Percentiles rank a stretch among this genome's conserved stretches.
phyloP scores from a whole-genome alignment of 2,113 vertebrate genomes.

The Oncorhynchus keta region DNA sequence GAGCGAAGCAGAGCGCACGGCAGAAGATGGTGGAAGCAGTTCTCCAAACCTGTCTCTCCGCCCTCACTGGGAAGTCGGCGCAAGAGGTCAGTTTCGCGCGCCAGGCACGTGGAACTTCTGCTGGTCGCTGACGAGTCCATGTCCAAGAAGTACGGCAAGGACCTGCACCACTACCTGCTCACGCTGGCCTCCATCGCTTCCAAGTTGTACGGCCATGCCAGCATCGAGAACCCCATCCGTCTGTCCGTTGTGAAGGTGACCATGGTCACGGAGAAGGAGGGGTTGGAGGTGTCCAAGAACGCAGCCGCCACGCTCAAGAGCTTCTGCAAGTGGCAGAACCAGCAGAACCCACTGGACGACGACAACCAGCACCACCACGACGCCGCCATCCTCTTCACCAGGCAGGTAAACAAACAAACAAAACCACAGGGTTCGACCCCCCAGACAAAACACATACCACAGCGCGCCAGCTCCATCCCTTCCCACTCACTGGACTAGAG shows the following conservation, averaged over 20 bases:
- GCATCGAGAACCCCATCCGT: slow-evolving; percentile 96
- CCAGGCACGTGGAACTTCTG: slow-evolving; percentile 93
- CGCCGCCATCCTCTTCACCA: slow-evolving; percentile 96
- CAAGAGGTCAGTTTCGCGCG: slow-evolving; percentile 84
- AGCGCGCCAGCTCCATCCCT: background rate
- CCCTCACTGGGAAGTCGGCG: slow-evolving; percentile 38
- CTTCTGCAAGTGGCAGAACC: slow-evolving; percentile 99
- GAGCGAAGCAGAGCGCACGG: background rate
- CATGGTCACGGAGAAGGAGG: slow-evolving; percentile 82
- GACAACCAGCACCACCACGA: slow-evolving; percentile 91
- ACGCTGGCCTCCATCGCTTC: slow-evolving; percentile 93
- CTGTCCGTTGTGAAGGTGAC: slow-evolving; percentile 90
- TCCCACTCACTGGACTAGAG: background rate
- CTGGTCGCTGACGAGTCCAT: slow-evolving; percentile 93
- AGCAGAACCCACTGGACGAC: slow-evolving; percentile 89
- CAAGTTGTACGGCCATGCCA: slow-evolving; percentile 91
- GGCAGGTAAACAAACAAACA: slow-evolving; percentile 81
- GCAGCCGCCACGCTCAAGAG: slow-evolving; percentile 92
- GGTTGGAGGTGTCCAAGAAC: slow-evolving; percentile 88
- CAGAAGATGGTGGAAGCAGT: slow-evolving; percentile 42
- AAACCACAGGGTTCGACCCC: background rate
- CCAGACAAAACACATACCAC: background rate
- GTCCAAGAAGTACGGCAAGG: slow-evolving; percentile 87
- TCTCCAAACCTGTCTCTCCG: slow-evolving; percentile 15
- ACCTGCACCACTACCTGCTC: slow-evolving; percentile 91